Conservation (phyloP, 2,113 vertebrate genomes). For the Raja brachyura region DNA sequence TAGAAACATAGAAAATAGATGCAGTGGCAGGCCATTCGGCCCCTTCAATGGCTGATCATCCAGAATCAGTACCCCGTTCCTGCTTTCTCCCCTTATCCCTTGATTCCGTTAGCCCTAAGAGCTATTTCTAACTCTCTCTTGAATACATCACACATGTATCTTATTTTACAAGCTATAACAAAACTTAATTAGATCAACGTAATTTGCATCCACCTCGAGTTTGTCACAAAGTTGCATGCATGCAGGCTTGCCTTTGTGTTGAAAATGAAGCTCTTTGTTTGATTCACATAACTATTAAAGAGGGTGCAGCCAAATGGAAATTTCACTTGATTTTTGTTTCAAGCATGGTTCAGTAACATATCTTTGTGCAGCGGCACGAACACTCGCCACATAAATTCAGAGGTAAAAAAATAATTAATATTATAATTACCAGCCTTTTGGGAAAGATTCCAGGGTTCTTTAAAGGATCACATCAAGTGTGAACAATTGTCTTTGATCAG, state of each 20-base stretch:
- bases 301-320: background rate
- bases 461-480: background rate
- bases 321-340: constrained; percentile 4
- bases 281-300: background rate
- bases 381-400: background rate
- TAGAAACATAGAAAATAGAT: too few species aligned
- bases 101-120: too few species aligned
- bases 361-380: background rate
- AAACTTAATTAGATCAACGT: background rate
- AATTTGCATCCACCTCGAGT: background rate
- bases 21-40: too few species aligned
- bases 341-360: background rate
- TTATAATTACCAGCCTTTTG: background rate
- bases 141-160: background rate
- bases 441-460: background rate
- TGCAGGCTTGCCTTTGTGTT: background rate
- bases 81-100: too few species aligned
- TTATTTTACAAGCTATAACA: background rate
- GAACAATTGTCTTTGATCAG: background rate
- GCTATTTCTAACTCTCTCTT: too few species aligned
- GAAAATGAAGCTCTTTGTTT: background rate
- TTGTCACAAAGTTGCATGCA: background rate
- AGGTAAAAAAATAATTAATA: background rate
- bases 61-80: too few species aligned
- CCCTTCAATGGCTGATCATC: too few species aligned